These are phyloP conservation scores for Myxocyprinus asiaticus DNA, from an alignment of 2,113 vertebrate species.

Conservation along the genomic window DNA sequence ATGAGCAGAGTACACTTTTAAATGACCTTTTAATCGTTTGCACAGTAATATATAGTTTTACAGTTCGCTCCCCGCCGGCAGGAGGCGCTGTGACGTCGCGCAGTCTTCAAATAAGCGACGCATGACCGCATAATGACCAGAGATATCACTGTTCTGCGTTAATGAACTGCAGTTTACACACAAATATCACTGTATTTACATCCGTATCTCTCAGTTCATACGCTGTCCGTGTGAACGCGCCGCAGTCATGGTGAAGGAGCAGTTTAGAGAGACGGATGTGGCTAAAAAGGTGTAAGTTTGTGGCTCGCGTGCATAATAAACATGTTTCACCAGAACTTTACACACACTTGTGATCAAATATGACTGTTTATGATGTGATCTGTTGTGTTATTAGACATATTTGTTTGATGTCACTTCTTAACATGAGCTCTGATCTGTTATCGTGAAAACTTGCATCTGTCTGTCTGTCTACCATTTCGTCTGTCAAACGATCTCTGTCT, in stretches of 20 bases:
- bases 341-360: not conserved
- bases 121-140: not conserved
- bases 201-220: not conserved
- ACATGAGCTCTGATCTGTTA: no score
- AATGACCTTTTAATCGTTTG: no score
- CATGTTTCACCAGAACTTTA: not conserved
- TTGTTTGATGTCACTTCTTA: no score
- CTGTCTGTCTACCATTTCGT: no score
- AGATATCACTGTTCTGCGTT: not conserved
- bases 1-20: no score
- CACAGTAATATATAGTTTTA: no score
- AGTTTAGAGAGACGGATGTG: constrained; percentile 96
- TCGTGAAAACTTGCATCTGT: no score
- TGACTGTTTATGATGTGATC: no score
- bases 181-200: not conserved
- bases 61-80: constrained; percentile 1
- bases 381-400: no score
- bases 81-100: constrained; percentile 14
- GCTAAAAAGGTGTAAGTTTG: constrained; percentile 93
- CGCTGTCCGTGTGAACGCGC: not conserved
- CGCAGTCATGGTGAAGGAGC: constrained; percentile 90
- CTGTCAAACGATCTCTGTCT: no score
- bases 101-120: not conserved
- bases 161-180: not conserved
- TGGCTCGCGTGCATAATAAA: not conserved